Conservation (phyloP, 2,113 vertebrate species). For the Dipodomys merriami region DNA sequence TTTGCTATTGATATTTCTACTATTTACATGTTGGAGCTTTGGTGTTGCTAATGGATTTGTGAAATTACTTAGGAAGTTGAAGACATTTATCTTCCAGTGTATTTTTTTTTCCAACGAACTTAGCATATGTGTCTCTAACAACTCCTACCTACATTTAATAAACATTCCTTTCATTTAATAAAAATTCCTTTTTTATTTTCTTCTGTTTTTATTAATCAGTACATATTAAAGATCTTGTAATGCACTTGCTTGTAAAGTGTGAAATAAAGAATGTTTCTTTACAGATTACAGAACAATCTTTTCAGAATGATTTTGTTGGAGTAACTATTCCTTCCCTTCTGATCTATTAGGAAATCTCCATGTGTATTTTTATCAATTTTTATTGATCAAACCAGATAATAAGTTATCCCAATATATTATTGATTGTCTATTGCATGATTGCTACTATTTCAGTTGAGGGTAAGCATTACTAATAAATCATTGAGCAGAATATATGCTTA, state of each 20-base stretch:
- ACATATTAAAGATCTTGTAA: conserved; percentile 10
- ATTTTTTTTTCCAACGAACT: neutral
- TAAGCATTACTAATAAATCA: neutral
- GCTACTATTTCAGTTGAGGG: neutral
- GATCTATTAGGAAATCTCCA: neutral
- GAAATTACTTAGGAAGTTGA: neutral
- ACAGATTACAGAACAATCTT: neutral
- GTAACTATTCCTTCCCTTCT: neutral
- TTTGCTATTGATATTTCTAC: neutral
- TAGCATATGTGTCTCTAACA: neutral
- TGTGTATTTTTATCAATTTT: neutral
- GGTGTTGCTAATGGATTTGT: neutral
- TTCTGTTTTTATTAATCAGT: neutral
- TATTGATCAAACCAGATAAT: neutral
- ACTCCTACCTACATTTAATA: neutral
- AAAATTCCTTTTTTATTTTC: too few species aligned
- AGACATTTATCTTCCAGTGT: neutral
- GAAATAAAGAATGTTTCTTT: neutral
- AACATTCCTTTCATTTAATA: neutral
- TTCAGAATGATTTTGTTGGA: neutral
- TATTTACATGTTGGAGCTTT: neutral
- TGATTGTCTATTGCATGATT: neutral
- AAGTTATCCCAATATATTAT: neutral
- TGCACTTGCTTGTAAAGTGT: neutral
- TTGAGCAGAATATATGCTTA: neutral